Conservation (phyloP, 2,797 vertebrate species). For the Pangasius sanitwongsei region DNA sequence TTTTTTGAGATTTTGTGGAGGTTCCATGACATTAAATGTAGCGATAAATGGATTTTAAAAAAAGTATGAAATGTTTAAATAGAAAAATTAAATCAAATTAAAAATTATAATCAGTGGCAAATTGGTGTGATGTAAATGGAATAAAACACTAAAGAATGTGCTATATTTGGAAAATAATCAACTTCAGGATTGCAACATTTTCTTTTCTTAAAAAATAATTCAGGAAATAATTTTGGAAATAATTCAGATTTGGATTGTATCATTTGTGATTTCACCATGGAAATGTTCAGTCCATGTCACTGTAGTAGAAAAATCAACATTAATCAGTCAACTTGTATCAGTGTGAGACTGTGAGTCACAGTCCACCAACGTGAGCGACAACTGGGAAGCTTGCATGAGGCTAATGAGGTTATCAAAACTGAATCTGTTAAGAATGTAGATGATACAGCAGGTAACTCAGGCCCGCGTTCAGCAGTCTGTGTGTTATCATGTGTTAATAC, state of each 20-base stretch:
- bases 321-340: too few species aligned
- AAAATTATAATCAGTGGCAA: too few species aligned
- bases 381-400: not conserved
- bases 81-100: too few species aligned
- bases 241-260: not conserved
- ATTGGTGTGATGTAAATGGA: not conserved
- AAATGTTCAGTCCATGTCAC: not conserved
- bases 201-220: not conserved
- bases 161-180: too few species aligned
- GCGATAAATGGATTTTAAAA: too few species aligned
- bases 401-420: not conserved
- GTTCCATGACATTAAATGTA: not conserved
- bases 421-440: not conserved
- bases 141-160: not conserved
- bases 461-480: not conserved
- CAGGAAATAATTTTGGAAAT: not conserved
- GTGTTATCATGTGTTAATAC: not conserved
- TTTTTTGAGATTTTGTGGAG: too few species aligned
- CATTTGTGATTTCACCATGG: not conserved
- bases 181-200: not conserved
- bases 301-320: too few species aligned
- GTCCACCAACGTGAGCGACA: not conserved
- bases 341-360: not conserved
- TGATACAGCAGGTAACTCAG: not conserved
- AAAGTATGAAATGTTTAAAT: too few species aligned